These are phyloP conservation scores for Notolabrus celidotus DNA, from an alignment of 2,797 vertebrate species.

Conservation along the genomic window DNA sequence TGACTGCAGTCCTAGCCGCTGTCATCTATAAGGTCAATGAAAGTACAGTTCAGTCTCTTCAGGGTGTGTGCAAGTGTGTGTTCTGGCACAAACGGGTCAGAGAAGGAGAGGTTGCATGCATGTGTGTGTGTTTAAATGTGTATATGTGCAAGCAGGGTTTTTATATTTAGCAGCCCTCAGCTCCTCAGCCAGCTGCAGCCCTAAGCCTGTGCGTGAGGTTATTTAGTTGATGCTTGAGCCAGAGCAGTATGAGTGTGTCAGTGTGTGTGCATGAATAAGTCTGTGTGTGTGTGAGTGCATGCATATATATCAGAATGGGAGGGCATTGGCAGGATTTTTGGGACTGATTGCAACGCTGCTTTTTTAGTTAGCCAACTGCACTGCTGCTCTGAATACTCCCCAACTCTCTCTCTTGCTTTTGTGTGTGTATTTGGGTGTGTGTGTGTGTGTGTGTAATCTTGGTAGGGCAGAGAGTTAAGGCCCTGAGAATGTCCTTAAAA, in stretches of 20 bases:
- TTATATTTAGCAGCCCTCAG: constrained; percentile 74
- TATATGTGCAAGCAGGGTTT: constrained; percentile 44
- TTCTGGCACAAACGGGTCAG: constrained; percentile 44
- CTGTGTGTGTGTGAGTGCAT: constrained; percentile 1
- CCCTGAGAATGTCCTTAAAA: constrained; percentile 84
- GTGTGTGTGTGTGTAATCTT: constrained; percentile 69
- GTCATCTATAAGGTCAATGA: constrained; percentile 47
- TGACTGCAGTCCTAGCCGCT: constrained; percentile 36
- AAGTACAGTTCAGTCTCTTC: constrained; percentile 46
- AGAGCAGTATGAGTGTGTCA: constrained; percentile 30
- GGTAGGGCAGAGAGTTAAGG: constrained; percentile 64
- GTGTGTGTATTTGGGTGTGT: constrained; percentile 22
- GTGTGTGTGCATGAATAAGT: constrained; percentile 10
- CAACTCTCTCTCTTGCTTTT: constrained; percentile 7
- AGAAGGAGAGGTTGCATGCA: constrained; percentile 25
- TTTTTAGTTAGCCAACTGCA: constrained; percentile 59
- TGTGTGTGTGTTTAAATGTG: constrained; percentile 18
- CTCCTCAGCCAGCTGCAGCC: constrained; percentile 62
- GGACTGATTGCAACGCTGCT: constrained; percentile 53
- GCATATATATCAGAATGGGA: constrained; percentile 40
- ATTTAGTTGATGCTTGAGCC: constrained; percentile 67
- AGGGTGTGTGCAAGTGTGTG: constrained; percentile 52
- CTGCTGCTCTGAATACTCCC: constrained; percentile 38
- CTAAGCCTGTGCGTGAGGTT: constrained; percentile 66
- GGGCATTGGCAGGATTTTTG: constrained; percentile 57